Conservation (phyloP, 2,888 invertebrate genomes). For the Brachyptera putata region DNA sequence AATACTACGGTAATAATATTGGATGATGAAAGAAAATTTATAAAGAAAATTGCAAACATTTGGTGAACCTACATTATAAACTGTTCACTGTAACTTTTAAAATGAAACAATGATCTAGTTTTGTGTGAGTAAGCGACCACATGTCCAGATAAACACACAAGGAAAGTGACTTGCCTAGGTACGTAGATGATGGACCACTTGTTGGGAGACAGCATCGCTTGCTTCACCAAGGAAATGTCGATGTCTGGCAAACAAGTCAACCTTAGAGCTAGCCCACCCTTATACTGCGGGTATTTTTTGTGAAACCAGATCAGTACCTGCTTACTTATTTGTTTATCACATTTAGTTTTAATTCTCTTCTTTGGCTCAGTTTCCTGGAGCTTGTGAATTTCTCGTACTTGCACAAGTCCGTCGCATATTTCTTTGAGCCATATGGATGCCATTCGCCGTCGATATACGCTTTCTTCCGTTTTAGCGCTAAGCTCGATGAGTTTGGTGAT, state of each 20-base stretch:
- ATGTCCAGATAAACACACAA: too few relatives aligned
- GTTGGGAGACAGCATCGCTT: not conserved
- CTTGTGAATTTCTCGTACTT: not conserved
- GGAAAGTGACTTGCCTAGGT: not conserved
- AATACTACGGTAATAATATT: too few relatives aligned
- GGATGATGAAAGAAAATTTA: too few relatives aligned
- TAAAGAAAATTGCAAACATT: too few relatives aligned
- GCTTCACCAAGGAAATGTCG: not conserved
- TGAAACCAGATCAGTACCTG: not conserved
- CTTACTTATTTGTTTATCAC: too few relatives aligned
- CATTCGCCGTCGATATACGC: not conserved
- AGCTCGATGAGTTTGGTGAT: slow-evolving; percentile 4
- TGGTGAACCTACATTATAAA: too few relatives aligned
- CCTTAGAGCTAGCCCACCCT: not conserved
- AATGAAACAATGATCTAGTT: too few relatives aligned
- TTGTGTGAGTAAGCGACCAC: too few relatives aligned
- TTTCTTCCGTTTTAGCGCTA: not conserved
- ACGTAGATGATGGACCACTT: not conserved
- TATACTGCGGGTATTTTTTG: not conserved
- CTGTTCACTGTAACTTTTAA: too few relatives aligned
- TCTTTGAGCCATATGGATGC: slow-evolving; percentile 15
- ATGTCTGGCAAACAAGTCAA: not conserved
- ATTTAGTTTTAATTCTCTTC: too few relatives aligned
- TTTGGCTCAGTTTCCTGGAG: too few relatives aligned
- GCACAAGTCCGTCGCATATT: not conserved